Conservation (phyloP, 2,888 invertebrate species). For the Creontiades dilutus region DNA sequence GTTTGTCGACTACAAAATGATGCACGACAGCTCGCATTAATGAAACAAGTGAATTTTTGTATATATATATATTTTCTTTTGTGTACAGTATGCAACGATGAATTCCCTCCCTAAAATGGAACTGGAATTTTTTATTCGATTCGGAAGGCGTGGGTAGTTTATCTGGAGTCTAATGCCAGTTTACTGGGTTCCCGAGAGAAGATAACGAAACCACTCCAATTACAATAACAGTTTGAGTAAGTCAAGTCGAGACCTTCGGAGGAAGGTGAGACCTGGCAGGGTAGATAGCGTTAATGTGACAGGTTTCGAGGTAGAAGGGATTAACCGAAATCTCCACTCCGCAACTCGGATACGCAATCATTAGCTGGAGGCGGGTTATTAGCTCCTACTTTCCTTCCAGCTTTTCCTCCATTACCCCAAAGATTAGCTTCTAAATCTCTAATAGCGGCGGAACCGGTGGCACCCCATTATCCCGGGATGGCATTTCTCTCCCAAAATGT, state of each 20-base stretch:
- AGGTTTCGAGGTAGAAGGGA: conserved; percentile 21
- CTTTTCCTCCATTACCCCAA: conserved; percentile 1
- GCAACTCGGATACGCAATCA: conserved; percentile 41
- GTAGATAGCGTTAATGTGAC: conserved; percentile 49
- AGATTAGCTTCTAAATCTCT: conserved; percentile 46
- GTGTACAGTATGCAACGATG: too few relatives aligned
- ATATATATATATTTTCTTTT: too few relatives aligned
- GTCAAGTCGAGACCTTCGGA: conserved; percentile 2
- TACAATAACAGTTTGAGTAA: conserved; percentile 54
- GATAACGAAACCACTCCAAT: conserved; percentile 55
- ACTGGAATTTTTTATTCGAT: not conserved
- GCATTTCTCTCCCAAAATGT: too few relatives aligned
- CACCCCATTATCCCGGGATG: not conserved
- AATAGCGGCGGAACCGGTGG: not conserved
- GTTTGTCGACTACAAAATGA: too few relatives aligned
- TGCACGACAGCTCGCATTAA: too few relatives aligned
- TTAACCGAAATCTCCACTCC: conserved; percentile 27
- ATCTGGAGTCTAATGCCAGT: conserved; percentile 21
- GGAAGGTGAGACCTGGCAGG: not conserved
- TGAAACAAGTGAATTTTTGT: too few relatives aligned
- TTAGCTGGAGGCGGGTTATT: conserved; percentile 22
- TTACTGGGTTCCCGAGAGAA: conserved; percentile 20
- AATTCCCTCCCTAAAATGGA: not conserved
- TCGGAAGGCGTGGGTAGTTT: not conserved
- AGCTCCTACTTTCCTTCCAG: not conserved